phyloP scores from a whole-genome alignment of 1,140 invertebrate genomes.

The Polyergus mexicanus region DNA sequence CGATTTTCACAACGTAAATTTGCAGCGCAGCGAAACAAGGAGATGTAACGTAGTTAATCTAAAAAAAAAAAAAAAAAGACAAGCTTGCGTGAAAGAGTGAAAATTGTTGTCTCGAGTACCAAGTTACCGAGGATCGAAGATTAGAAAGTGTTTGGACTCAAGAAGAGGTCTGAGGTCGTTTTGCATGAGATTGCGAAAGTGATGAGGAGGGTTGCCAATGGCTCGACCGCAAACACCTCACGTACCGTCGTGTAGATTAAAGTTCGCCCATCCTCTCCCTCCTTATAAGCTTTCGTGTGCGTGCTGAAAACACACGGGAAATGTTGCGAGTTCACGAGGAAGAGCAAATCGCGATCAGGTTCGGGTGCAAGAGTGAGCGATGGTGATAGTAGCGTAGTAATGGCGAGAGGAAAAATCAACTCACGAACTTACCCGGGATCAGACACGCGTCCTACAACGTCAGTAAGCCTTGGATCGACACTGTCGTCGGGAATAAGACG shows the following conservation, averaged over 20 bases:
- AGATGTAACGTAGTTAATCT: background rate
- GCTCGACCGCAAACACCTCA: conserved; percentile 79
- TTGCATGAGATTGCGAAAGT: conserved; percentile 65
- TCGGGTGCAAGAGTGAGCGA: background rate
- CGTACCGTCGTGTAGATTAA: conserved; percentile 82
- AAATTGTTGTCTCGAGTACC: conserved; percentile 14
- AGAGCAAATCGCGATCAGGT: conserved; percentile 28
- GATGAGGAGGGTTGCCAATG: conserved; percentile 18
- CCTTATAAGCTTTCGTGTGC: conserved; percentile 32
- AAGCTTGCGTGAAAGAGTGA: background rate
- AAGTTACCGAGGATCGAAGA: conserved; percentile 27
- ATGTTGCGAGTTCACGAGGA: conserved; percentile 74
- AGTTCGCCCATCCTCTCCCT: conserved; percentile 54
- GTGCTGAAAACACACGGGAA: conserved; percentile 79
- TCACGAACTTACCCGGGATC: conserved; percentile 64
- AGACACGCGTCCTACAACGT: conserved; percentile 72
- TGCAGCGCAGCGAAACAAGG: background rate
- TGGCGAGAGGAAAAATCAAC: conserved; percentile 66
- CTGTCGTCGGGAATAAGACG: conserved; percentile 74
- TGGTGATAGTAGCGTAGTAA: background rate
- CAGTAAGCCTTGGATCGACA: conserved; percentile 26
- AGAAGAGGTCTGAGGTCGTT: conserved; percentile 40
- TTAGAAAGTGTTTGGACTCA: conserved; percentile 3
- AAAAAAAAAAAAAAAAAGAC: too few relatives aligned
- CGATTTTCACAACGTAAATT: conserved; percentile 2